Percentiles rank a stretch among this genome's conserved stretches.
phyloP scores from a whole-genome alignment of 2,797 vertebrate genomes.

The Alauda arvensis region DNA sequence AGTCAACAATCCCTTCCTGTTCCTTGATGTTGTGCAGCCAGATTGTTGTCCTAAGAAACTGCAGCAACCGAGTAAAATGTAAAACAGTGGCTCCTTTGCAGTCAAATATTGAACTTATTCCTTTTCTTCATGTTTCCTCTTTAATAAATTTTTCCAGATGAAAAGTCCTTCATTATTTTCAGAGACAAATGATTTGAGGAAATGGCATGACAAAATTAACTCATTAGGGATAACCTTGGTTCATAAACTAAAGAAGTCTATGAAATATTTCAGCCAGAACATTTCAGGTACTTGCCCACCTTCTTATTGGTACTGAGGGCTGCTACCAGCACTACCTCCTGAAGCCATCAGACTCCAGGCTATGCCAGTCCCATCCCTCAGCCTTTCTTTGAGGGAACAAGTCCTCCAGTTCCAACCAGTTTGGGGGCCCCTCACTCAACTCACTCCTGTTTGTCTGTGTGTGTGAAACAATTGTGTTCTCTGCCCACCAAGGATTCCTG shows the following conservation, averaged over 20 bases:
- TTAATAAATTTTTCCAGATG: background rate
- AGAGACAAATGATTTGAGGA: background rate
- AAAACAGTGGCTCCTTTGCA: background rate
- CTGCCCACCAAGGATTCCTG: background rate
- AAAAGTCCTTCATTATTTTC: background rate
- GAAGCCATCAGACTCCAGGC: no score
- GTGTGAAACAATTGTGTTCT: background rate
- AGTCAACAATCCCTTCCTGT: background rate
- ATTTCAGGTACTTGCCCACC: background rate
- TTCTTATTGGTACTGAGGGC: rapidly evolving
- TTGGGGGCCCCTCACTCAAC: rapidly evolving
- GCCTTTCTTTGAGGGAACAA: background rate
- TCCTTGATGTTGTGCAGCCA: background rate
- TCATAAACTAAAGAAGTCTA: background rate
- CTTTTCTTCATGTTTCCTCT: background rate
- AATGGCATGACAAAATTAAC: background rate
- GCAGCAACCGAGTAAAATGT: background rate
- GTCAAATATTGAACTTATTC: background rate
- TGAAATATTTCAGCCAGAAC: background rate
- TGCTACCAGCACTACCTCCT: background rate
- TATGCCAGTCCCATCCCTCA: background rate
- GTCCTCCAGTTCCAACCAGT: background rate
- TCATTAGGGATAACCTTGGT: background rate
- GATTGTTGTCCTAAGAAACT: background rate
- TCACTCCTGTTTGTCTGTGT: background rate